Conservation (phyloP, 2,113 vertebrate species). For the Scytalopus superciliaris region DNA sequence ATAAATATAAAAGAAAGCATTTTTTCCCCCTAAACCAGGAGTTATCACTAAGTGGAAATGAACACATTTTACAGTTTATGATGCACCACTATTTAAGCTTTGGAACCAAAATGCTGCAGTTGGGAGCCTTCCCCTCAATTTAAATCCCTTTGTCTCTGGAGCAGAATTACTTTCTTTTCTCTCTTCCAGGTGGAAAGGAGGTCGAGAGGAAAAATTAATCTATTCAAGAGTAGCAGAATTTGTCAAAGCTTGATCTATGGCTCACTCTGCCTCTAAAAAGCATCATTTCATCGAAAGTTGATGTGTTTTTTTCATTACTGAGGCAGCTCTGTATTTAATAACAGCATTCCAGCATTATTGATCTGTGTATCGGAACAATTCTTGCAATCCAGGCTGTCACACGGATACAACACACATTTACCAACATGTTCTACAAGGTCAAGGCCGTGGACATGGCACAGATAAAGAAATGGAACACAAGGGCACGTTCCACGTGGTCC, state of each 20-base stretch:
- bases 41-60: neutral
- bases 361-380: neutral
- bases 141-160: neutral
- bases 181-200: neutral
- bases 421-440: neutral
- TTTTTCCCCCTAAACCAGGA: neutral
- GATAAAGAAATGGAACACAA: accelerated
- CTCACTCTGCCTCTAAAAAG: neutral
- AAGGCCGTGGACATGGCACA: accelerated
- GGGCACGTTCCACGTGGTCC: accelerated
- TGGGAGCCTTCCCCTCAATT: neutral
- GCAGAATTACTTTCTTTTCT: neutral
- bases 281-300: neutral
- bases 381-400: neutral
- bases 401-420: neutral
- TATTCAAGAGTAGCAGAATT: neutral
- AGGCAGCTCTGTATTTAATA: neutral
- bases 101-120: neutral
- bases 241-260: slow-evolving; percentile 18
- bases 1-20: neutral
- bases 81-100: neutral
- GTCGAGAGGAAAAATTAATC: neutral
- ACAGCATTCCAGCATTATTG: neutral
- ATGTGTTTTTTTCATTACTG: neutral
- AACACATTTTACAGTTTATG: neutral